Evolutionary conservation across 2,797 vertebrate species (phyloP).

Genomic region (Rhinella marina): DNA sequence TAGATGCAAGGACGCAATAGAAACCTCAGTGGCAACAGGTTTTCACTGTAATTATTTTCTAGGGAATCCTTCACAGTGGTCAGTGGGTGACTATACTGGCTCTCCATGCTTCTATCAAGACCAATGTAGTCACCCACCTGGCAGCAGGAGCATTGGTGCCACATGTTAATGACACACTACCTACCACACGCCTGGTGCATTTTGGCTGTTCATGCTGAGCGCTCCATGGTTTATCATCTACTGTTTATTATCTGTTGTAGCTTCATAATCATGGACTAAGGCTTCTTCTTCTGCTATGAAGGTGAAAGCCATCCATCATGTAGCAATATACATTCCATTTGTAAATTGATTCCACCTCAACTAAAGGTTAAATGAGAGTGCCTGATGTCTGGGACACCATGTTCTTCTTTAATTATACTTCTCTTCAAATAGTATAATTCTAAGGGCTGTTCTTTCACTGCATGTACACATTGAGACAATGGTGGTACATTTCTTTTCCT

Average conservation of each 20-base stretch:
- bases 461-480: constrained; percentile 47
- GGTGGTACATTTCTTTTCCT: constrained; percentile 9
- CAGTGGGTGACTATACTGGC: too few species aligned
- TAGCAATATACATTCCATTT: not conserved
- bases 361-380: not conserved
- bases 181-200: not conserved
- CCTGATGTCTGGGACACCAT: constrained; percentile 25
- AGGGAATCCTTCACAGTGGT: too few species aligned
- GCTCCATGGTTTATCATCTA: not conserved
- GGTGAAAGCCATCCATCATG: not conserved
- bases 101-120: not conserved
- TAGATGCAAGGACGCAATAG: too few species aligned
- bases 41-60: too few species aligned
- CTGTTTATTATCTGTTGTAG: not conserved
- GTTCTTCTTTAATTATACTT: constrained; percentile 51
- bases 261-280: not conserved
- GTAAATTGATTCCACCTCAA: not conserved
- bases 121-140: not conserved
- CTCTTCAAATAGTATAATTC: constrained; percentile 13
- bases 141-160: not conserved
- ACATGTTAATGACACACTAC: not conserved
- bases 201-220: not conserved
- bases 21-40: too few species aligned
- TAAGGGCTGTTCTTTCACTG: constrained; percentile 33
- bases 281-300: not conserved